Percentiles rank a stretch among this genome's conserved stretches.
Conservation (phyloP, 2,113 vertebrate species). For the Condylura cristata region DNA sequence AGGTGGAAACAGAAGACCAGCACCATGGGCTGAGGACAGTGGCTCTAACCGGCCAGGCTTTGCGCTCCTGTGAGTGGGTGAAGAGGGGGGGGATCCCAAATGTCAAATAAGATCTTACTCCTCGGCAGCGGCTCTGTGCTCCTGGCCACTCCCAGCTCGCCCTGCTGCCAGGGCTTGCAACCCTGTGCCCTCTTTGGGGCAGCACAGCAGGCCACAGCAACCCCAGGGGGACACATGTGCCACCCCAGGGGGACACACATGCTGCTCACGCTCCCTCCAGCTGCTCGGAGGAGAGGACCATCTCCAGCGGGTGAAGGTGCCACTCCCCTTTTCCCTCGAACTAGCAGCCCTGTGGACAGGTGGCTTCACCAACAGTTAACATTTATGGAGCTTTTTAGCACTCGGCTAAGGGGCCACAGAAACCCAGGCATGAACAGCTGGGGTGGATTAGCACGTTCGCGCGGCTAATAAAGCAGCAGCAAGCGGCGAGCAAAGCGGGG, state of each 20-base stretch:
- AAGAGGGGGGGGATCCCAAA: not conserved
- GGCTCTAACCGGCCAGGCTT: not conserved
- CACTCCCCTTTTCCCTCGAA: not conserved
- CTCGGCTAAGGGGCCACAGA: not conserved
- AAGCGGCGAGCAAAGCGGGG: too few relatives aligned
- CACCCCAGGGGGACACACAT: too few relatives aligned
- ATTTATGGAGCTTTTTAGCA: not conserved
- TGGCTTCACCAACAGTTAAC: not conserved
- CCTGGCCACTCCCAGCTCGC: too few relatives aligned
- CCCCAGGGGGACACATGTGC: not conserved
- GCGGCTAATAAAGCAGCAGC: accelerated
- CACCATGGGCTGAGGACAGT: not conserved
- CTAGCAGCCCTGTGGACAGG: not conserved
- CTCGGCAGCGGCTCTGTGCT: not conserved
- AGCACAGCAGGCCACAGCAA: not conserved
- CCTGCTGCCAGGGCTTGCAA: accelerated
- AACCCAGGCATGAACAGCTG: not conserved
- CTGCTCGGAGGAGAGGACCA: not conserved
- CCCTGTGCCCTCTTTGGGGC: not conserved
- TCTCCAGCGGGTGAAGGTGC: too few relatives aligned
- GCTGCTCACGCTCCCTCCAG: not conserved
- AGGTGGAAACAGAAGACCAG: not conserved
- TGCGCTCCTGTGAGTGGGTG: not conserved
- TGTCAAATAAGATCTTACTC: not conserved
- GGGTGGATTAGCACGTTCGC: not conserved